Evolutionary conservation across 1,140 invertebrate species (phyloP).

Genomic region (Aphaenogaster floridana): DNA sequence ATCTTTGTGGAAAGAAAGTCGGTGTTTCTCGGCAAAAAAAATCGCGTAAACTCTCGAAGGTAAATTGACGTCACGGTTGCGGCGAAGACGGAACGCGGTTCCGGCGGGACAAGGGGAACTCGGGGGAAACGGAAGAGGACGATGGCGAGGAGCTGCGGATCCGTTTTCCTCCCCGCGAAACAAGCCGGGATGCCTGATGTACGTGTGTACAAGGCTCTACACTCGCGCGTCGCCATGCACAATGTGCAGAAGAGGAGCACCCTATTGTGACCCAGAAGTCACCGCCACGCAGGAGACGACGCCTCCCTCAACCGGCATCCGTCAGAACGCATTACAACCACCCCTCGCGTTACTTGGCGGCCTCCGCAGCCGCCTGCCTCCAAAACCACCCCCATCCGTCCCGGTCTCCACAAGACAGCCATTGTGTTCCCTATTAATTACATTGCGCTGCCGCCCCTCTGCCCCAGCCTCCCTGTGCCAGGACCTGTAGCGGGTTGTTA

Average conservation of each 20-base stretch:
- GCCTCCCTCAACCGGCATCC: constrained; percentile 77
- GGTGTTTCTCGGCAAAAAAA: neutral
- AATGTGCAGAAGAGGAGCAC: constrained; percentile 71
- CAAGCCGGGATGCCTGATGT: constrained; percentile 51
- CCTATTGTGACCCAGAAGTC: constrained; percentile 80
- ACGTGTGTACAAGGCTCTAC: constrained; percentile 49
- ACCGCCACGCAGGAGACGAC: constrained; percentile 75
- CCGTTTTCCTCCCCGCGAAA: constrained; percentile 52
- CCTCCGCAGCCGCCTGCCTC: constrained; percentile 55
- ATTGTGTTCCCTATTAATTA: constrained; percentile 83
- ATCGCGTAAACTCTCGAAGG: neutral
- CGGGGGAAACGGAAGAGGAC: neutral
- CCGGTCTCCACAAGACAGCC: constrained; percentile 79
- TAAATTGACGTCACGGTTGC: constrained; percentile 27
- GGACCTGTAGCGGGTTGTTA: constrained; percentile 72
- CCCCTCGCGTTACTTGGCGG: constrained; percentile 68
- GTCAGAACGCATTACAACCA: constrained; percentile 79
- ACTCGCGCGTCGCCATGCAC: constrained; percentile 52
- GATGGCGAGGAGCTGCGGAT: constrained; percentile 2
- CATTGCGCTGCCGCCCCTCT: constrained; percentile 70
- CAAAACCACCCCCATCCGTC: constrained; percentile 70
- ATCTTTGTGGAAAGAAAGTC: neutral
- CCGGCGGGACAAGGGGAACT: neutral
- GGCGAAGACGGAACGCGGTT: neutral
- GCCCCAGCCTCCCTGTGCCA: constrained; percentile 17